Evolutionary conservation across 92 coral and sea anemone species (phyloP), one percentile per base, ranked within the genome.

Genomic region (Plumapathes pennacea): DNA sequence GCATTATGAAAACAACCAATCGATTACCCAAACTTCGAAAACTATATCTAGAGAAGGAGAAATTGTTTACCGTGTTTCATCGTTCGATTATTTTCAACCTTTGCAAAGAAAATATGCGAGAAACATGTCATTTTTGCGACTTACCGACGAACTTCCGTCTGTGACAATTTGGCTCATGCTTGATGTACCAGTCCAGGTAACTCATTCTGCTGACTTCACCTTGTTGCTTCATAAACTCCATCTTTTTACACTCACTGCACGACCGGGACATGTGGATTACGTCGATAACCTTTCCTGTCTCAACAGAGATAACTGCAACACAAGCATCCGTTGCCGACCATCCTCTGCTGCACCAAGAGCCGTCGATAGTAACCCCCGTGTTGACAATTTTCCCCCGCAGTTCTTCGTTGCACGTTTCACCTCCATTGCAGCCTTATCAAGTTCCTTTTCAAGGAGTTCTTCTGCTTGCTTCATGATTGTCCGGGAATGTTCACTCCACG

Each of bases 271-370:
- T 25, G 65, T 73, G 71, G 5, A 64, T 53, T 4, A 73, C 54
- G 29, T 73, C 81, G 14, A 73, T 24, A 10, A 73, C 81, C 42
- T 73, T 73, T 23, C 81, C 74, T 38, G 81, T 73, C 36, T 64
- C 73, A 15, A 62, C 81, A 29, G 72, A 62, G 30, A 73, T 47
- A 15, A 57, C 81, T 15, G 79, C 71, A 33, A 67, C 46, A 22
- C 38, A 44, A 40, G 51, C 74, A 30, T 67, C 64, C 13, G 74
- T 53, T 28, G 79, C 79, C 6, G 72, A 44, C 79, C 79, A 72
- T 25, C 79, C 79, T 50, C 79, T 20, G 17, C 49, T 26, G 38
- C 64, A 36, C 81, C 81, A 73, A 2, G 81, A 73, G 18, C 63
- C 60, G 33, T 73, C 81, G 12, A 73, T 41, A 13, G 73, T 50